A percentile compares a stretch with the other conserved stretches of the same genome.
Conservation (phyloP, 2,888 invertebrate species). For the Acrobasis consociella region DNA sequence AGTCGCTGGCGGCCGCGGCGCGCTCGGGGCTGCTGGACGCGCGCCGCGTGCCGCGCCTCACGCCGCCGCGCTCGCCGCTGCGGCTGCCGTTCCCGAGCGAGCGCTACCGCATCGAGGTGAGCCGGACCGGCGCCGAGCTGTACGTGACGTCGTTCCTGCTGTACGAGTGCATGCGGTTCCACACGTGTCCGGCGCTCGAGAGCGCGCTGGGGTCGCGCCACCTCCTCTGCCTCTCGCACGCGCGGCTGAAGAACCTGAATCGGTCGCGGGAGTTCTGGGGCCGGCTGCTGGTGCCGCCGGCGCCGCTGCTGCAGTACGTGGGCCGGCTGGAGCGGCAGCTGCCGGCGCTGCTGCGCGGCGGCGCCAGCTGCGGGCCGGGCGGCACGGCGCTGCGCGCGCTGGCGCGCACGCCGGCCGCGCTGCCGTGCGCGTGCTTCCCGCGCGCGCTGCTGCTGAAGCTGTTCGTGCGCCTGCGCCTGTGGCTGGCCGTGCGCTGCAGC, state of each 20-base stretch:
- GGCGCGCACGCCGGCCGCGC: background rate
- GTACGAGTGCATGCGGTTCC: background rate
- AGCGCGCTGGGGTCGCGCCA: background rate
- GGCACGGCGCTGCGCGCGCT: background rate
- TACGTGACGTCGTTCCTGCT: background rate
- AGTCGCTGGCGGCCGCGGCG: background rate
- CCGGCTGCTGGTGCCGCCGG: background rate
- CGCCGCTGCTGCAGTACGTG: background rate
- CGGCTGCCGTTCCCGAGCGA: background rate
- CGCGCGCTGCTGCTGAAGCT: background rate
- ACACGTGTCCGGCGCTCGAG: background rate
- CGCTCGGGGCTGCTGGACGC: background rate
- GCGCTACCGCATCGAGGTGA: background rate
- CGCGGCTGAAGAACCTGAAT: background rate
- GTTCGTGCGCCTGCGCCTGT: background rate
- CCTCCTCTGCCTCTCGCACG: background rate
- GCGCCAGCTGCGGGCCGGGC: background rate
- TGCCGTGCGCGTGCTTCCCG: constrained; percentile 2
- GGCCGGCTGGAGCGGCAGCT: background rate
- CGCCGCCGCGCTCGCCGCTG: background rate
- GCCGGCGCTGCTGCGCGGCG: background rate
- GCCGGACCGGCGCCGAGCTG: background rate
- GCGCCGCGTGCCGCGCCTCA: background rate
- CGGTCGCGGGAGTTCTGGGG: background rate
- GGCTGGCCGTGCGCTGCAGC: background rate